Evolutionary conservation across 1,140 invertebrate genomes (phyloP).

Genomic region (Gonatopus flavifemur): DNA sequence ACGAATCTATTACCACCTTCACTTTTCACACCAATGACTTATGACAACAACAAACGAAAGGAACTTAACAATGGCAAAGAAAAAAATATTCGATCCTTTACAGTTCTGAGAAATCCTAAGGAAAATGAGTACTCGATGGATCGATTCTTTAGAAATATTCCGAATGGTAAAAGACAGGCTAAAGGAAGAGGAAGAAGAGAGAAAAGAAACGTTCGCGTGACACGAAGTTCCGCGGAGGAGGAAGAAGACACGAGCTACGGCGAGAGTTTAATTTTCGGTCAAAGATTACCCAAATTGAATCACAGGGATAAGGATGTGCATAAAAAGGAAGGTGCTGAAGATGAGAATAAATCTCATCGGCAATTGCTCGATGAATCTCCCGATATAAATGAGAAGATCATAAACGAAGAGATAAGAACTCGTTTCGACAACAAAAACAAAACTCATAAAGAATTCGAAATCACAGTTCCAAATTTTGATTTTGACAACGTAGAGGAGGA

Average conservation of each 20-base stretch:
- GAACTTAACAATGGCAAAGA: neutral
- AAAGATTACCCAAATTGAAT: neutral
- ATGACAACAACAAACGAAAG: neutral
- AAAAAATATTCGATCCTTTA: conserved; percentile 21
- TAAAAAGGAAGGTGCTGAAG: neutral
- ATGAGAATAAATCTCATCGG: conserved; percentile 4
- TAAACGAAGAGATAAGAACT: conserved; percentile 40
- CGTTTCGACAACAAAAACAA: conserved; percentile 35
- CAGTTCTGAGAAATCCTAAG: too few relatives aligned
- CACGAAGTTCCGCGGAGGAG: neutral
- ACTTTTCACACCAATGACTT: neutral
- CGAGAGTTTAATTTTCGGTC: neutral
- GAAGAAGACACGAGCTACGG: neutral
- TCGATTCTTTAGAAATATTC: too few relatives aligned
- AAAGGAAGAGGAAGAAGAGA: neutral
- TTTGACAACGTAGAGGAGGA: conserved; percentile 26
- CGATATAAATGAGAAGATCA: conserved; percentile 24
- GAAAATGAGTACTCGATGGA: neutral
- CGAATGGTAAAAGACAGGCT: neutral
- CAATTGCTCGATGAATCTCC: conserved; percentile 34
- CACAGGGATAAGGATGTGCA: neutral
- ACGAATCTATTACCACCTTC: neutral
- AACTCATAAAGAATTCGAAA: conserved; percentile 28
- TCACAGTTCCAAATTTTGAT: conserved; percentile 38
- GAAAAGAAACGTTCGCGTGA: neutral